Evolutionary conservation across 1,140 invertebrate genomes (phyloP).

Genomic region (Polypedilum pembai): DNA sequence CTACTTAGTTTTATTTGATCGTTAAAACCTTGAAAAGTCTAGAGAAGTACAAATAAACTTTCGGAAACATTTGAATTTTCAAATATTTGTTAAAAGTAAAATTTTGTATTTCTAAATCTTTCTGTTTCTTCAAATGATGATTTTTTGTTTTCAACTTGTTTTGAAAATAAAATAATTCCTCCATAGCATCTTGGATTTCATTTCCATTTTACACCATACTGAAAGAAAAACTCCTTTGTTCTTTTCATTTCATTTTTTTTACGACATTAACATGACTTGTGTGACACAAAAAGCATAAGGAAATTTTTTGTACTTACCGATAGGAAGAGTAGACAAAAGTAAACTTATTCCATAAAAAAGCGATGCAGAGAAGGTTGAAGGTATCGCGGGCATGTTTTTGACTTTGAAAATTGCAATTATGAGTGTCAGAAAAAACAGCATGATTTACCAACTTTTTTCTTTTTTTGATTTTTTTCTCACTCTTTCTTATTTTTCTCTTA

Average conservation of each 20-base stretch:
- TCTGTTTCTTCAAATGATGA: no score
- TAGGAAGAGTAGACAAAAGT: neutral
- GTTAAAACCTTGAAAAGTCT: no score
- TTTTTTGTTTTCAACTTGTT: no score
- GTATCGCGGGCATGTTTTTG: conserved; percentile 19
- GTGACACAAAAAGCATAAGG: neutral
- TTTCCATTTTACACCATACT: neutral
- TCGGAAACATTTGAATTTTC: no score
- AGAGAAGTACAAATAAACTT: no score
- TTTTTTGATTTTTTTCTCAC: neutral
- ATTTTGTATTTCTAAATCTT: no score
- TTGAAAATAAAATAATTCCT: no score
- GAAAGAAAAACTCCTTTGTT: neutral
- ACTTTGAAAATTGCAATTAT: conserved; percentile 22
- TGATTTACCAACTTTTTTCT: conserved; percentile 1
- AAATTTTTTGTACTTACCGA: conserved; percentile 3
- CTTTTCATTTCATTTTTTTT: neutral
- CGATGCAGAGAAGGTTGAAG: neutral
- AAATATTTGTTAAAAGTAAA: no score
- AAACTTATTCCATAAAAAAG: conserved; percentile 24
- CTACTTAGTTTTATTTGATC: no score
- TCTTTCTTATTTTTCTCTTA: neutral
- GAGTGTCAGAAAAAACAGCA: conserved; percentile 20
- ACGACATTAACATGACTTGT: neutral
- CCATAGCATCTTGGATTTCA: neutral